phyloP scores from a whole-genome alignment of 1,140 invertebrate genomes.

The Drosophila rufa region DNA sequence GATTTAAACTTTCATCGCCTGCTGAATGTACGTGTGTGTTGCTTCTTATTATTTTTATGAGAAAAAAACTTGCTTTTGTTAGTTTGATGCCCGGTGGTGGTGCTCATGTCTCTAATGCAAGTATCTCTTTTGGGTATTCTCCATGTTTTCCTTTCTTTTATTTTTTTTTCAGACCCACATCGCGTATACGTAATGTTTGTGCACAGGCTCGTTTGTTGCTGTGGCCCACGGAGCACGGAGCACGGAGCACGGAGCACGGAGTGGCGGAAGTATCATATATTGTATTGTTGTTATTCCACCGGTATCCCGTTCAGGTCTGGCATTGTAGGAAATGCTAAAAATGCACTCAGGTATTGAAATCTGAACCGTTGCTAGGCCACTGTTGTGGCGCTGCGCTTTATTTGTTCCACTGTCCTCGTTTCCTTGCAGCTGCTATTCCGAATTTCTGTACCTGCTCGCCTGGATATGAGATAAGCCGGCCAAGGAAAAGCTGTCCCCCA shows the following conservation, averaged over 20 bases:
- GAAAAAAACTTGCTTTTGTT: conserved; percentile 49
- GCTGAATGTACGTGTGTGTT: conserved; percentile 14
- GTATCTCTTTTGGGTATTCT: conserved; percentile 16
- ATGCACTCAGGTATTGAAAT: conserved; percentile 80
- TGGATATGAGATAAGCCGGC: conserved; percentile 53
- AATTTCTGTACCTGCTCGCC: conserved; percentile 18
- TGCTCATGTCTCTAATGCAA: conserved; percentile 54
- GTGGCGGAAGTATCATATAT: conserved; percentile 48
- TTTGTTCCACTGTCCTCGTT: conserved; percentile 61
- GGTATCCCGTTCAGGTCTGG: conserved; percentile 40
- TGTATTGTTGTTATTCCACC: conserved; percentile 46
- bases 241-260: conserved; percentile 4
- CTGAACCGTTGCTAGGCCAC: conserved; percentile 31
- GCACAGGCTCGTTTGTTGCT: conserved; percentile 61
- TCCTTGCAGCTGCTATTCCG: conserved; percentile 14
- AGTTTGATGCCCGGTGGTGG: conserved; percentile 42
- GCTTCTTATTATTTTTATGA: conserved; percentile 26
- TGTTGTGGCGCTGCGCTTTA: conserved; percentile 40
- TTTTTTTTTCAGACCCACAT: conserved; percentile 54
- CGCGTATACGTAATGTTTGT: conserved; percentile 75
- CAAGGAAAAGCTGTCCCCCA: conserved; percentile 12
- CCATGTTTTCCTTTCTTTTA: conserved; percentile 22
- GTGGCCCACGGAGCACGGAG: conserved; percentile 15
- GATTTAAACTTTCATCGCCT: conserved; percentile 75
- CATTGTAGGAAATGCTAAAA: conserved; percentile 73